Evolutionary conservation across 2,888 invertebrate species (phyloP), one percentile per base, ranked within the genome.

Genomic region (Subacronicta megacephala): DNA sequence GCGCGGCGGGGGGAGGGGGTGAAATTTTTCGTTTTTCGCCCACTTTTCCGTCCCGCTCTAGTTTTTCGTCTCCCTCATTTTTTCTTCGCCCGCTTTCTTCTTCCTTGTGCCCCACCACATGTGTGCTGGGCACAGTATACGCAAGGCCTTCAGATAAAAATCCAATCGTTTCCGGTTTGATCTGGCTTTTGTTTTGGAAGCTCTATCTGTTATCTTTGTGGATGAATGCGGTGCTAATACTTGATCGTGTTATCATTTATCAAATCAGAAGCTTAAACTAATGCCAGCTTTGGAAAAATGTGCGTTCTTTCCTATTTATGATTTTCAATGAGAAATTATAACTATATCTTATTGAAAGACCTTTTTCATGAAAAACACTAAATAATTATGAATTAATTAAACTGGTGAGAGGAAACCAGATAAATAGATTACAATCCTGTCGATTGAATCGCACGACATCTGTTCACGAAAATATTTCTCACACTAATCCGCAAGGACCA

Each of bases 11-110:
- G 83, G 81, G 72, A 71, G 84, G 83, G 83, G 90, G 89, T 85
- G 90, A 92, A 93, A 94, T 93, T 94, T 94, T 94, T 94, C 93
- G 93, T 93, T 93, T 94, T 94, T 94, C 94, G 89, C 93, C 93
- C 92, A 93, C 93, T 93, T 93, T 93, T 92, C 93, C 91, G 92
- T 94, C 94, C 92, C 89, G 90, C 90, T 94, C 94, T 94, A 93
- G 93, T 94, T 94, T 93, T 94, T 93, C 92, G 85, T 92, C 93
- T 93, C 93, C 92, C 93, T 94, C 93, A 90, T 93, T 94, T 94
- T 94, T 93, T 93, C 92, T 93, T 93, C 90, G 89, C 91, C 90
- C 89, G 90, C 88, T 93, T 92, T 88, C 88, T 87, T 91, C 90
- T 93, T 94, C 94, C 93, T 94, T 92, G 92, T 92, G 89, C 92